These are phyloP conservation scores for Falco novaeseelandiae DNA, from an alignment of 2,797 vertebrate species.

Conservation along the genomic window DNA sequence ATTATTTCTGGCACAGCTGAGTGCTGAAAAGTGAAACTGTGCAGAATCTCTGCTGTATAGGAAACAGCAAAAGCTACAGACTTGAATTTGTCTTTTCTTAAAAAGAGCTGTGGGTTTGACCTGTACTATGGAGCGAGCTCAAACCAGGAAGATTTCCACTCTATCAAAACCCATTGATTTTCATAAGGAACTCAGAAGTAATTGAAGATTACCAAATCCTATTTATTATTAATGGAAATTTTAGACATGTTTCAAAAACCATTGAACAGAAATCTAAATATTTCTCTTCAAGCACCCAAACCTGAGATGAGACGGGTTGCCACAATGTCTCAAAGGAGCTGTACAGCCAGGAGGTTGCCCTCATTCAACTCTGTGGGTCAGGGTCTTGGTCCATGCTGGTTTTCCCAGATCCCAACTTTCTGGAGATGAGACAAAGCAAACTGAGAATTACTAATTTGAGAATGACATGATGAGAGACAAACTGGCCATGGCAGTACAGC, in stretches of 20 bases:
- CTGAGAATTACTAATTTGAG: background rate
- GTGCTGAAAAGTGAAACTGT: background rate
- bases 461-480: background rate
- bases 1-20: background rate
- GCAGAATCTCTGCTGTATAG: background rate
- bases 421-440: background rate
- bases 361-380: background rate
- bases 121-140: background rate
- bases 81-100: background rate
- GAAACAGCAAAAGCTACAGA: background rate
- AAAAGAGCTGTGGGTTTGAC: background rate
- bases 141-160: background rate
- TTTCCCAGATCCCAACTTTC: background rate
- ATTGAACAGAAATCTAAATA: background rate
- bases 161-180: background rate
- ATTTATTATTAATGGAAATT: background rate
- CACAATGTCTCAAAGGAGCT: background rate
- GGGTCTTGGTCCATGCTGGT: fast-evolving
- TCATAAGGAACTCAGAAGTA: background rate
- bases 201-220: background rate
- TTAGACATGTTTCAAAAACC: background rate
- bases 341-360: background rate
- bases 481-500: background rate
- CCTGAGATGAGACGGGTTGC: background rate
- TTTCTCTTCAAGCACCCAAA: background rate